phyloP scores from a whole-genome alignment of 2,113 vertebrate genomes.

The Suncus etruscus region DNA sequence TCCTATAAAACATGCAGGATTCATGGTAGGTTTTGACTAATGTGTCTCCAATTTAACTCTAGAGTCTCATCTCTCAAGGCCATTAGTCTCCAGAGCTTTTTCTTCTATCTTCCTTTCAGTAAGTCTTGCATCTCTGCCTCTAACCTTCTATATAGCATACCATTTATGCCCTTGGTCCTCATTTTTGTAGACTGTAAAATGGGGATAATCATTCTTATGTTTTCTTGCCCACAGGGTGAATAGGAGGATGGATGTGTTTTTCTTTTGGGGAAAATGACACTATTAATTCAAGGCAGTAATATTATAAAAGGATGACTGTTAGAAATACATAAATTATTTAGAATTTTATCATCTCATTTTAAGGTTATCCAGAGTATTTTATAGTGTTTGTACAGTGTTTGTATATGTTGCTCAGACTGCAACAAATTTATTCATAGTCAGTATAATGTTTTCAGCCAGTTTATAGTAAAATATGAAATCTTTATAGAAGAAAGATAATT shows the following conservation, averaged over 20 bases:
- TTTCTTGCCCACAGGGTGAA: background rate
- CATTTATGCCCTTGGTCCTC: constrained; percentile 28
- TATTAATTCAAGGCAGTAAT: constrained; percentile 60
- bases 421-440: constrained; percentile 38
- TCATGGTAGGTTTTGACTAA: constrained; percentile 51
- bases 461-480: constrained; percentile 58
- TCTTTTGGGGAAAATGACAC: background rate
- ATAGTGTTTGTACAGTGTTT: constrained; percentile 57
- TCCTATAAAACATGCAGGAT: background rate
- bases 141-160: constrained; percentile 10
- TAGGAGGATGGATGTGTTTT: constrained; percentile 60
- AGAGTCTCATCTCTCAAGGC: background rate
- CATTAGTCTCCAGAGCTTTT: background rate
- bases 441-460: constrained; percentile 39
- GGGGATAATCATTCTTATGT: constrained; percentile 57
- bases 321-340: constrained; percentile 56
- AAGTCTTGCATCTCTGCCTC: constrained; percentile 50
- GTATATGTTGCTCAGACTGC: constrained; percentile 40
- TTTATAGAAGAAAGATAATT: constrained; percentile 41
- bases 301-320: constrained; percentile 54
- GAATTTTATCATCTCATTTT: constrained; percentile 56
- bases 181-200: constrained; percentile 61
- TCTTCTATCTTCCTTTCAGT: background rate
- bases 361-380: constrained; percentile 31
- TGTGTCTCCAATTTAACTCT: constrained; percentile 26